Evolutionary conservation across 2,113 vertebrate genomes (phyloP).

Genomic region (Electrona antarctica): DNA sequence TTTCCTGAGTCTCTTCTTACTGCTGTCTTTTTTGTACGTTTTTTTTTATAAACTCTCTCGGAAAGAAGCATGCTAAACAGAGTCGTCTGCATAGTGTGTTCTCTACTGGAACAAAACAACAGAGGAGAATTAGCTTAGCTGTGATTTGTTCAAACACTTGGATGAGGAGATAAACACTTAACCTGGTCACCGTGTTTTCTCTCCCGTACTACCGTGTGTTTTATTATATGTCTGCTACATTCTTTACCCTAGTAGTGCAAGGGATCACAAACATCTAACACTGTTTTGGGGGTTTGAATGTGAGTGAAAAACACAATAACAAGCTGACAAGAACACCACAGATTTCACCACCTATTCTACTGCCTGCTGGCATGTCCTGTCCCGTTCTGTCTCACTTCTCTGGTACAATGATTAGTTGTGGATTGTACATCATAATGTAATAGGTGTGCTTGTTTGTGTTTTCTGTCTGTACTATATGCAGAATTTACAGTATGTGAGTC

Average conservation of each 20-base stretch:
- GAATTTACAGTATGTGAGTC: too few species aligned
- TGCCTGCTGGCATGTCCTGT: neutral
- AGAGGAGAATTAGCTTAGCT: too few species aligned
- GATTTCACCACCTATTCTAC: neutral
- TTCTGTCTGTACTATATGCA: too few species aligned
- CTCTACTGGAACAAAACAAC: too few species aligned
- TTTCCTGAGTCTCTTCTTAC: too few species aligned
- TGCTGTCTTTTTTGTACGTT: too few species aligned
- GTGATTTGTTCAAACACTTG: too few species aligned
- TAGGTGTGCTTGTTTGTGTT: too few species aligned
- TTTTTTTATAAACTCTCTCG: too few species aligned
- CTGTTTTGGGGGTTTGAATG: neutral
- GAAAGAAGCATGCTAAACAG: too few species aligned
- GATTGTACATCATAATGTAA: neutral
- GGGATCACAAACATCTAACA: neutral
- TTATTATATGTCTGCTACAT: neutral
- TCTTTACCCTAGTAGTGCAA: neutral
- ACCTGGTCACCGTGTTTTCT: neutral
- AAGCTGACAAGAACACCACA: neutral
- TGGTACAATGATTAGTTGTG: neutral
- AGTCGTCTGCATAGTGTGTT: too few species aligned
- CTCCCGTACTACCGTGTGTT: neutral
- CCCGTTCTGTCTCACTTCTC: neutral
- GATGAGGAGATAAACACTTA: too few species aligned
- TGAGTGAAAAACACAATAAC: neutral